phyloP scores from a whole-genome alignment of 2,113 vertebrate species.

The Labeo catla region DNA sequence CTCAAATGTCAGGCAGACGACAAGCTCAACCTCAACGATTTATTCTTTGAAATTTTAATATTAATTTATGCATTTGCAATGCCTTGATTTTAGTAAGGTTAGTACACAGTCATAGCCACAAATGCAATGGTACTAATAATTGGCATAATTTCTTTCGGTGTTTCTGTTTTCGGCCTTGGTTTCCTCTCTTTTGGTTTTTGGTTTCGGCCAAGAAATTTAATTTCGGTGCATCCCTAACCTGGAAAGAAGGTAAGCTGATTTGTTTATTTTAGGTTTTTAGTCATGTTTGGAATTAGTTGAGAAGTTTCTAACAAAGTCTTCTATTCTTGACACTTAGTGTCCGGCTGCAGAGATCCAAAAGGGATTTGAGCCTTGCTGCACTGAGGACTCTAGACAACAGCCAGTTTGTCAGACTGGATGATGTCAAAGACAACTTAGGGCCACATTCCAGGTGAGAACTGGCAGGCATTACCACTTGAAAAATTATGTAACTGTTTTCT shows the following conservation, averaged over 20 bases:
- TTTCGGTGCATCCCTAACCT: too few relatives aligned
- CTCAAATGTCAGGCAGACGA: too few relatives aligned
- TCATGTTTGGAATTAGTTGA: background rate
- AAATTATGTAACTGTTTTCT: background rate
- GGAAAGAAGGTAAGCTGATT: constrained; percentile 86
- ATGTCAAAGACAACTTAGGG: constrained; percentile 77
- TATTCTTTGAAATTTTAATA: too few relatives aligned
- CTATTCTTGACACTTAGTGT: constrained; percentile 75
- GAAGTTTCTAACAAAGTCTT: background rate
- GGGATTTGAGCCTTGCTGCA: constrained; percentile 75
- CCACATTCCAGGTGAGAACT: constrained; percentile 83
- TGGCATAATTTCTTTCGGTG: too few relatives aligned
- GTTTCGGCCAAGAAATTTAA: too few relatives aligned
- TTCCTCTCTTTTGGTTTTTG: too few relatives aligned
- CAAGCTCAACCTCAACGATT: too few relatives aligned
- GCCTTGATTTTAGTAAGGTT: too few relatives aligned
- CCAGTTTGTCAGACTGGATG: constrained; percentile 76
- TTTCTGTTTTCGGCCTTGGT: too few relatives aligned
- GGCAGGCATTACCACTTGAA: background rate
- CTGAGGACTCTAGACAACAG: constrained; percentile 39
- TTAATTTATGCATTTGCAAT: too few relatives aligned
- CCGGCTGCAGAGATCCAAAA: constrained; percentile 82
- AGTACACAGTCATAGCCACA: too few relatives aligned
- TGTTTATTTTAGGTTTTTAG: background rate
- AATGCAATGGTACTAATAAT: too few relatives aligned